Conservation (phyloP, 2,797 vertebrate genomes). For the Leuciscus waleckii region DNA sequence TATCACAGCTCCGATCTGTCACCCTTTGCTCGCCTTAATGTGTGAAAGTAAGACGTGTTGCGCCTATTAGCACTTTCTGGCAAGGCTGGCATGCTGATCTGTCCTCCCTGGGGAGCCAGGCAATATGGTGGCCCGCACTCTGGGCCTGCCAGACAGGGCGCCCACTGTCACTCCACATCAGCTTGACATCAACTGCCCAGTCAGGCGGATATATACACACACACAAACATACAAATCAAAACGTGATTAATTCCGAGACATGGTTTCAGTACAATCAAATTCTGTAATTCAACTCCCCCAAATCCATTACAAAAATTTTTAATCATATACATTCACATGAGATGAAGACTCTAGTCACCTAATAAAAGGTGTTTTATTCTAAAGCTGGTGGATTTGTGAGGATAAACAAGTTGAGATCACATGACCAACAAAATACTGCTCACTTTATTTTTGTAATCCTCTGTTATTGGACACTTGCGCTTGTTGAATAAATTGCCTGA, state of each 20-base stretch:
- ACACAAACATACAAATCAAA: constrained; percentile 33
- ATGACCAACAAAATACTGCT: not conserved
- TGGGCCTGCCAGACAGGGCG: constrained; percentile 78
- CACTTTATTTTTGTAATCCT: not conserved
- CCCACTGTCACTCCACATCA: constrained; percentile 85
- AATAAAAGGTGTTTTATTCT: not conserved
- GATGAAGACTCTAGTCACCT: not conserved
- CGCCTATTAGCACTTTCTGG: constrained; percentile 89
- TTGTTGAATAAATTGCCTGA: not conserved
- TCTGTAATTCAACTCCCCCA: not conserved
- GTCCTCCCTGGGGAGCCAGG: constrained; percentile 79
- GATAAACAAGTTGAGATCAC: not conserved
- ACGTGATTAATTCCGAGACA: not conserved
- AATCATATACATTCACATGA: not conserved
- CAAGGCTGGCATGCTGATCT: constrained; percentile 84
- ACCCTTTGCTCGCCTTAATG: constrained; percentile 86
- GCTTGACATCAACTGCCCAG: constrained; percentile 63
- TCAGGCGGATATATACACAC: constrained; percentile 35
- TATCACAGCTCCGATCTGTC: constrained; percentile 89
- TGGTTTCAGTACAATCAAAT: not conserved
- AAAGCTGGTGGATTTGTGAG: not conserved
- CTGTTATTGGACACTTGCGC: not conserved
- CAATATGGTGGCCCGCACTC: constrained; percentile 85
- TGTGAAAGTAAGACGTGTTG: constrained; percentile 91
- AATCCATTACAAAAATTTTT: not conserved